These are phyloP conservation scores for Drosophila picticornis DNA, from an alignment of 2,888 invertebrate species.

Conservation along the genomic window DNA sequence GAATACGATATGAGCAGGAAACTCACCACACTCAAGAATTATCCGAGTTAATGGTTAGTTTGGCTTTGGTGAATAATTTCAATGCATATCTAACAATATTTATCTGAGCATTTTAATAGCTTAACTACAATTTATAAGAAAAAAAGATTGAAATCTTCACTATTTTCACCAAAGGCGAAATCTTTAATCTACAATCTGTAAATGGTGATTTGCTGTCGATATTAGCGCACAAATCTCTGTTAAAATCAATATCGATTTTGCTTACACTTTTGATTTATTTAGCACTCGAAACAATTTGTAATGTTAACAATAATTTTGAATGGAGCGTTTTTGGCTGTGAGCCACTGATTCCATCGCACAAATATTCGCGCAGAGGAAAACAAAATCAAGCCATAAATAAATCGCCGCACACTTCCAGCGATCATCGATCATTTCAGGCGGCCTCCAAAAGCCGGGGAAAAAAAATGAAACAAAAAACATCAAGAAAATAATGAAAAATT, in stretches of 20 bases:
- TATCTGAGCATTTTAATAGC: background rate
- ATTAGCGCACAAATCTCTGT: conserved; percentile 24
- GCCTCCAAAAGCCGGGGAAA: conserved; percentile 27
- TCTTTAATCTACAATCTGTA: background rate
- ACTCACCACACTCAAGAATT: conserved; percentile 9
- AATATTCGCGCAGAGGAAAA: conserved; percentile 39
- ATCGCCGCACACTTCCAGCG: conserved; percentile 78
- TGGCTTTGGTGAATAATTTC: background rate
- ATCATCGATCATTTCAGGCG: conserved; percentile 77
- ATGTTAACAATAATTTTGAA: conserved; percentile 55
- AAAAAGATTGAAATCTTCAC: background rate
- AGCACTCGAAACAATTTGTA: conserved; percentile 32
- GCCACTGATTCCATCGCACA: conserved; percentile 65
- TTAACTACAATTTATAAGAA: background rate
- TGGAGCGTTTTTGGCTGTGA: conserved; percentile 44
- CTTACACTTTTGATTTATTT: conserved; percentile 62
- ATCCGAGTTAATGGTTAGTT: conserved; percentile 11
- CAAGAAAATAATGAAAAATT: conserved; percentile 63
- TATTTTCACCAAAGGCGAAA: background rate
- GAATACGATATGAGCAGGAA: conserved; percentile 38
- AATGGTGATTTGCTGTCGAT: conserved; percentile 11
- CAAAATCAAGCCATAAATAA: conserved; percentile 78
- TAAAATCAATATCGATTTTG: conserved; percentile 55
- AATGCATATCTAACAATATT: background rate
- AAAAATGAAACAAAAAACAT: conserved; percentile 25